These are phyloP conservation scores for Chelon labrosus DNA, from an alignment of 2,797 vertebrate species.

Conservation along the genomic window DNA sequence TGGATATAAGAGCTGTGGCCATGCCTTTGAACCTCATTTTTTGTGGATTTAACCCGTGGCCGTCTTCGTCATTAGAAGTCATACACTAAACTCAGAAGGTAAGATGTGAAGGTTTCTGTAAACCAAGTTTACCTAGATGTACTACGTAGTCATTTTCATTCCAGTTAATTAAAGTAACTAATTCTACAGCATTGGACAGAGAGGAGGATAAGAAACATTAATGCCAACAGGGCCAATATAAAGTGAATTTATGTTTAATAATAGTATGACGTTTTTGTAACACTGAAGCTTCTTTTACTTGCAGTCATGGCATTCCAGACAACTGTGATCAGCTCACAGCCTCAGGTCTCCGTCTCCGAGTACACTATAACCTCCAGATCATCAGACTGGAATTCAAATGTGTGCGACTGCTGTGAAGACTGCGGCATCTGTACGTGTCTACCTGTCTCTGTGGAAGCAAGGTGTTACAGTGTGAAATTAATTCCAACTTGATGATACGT, in stretches of 20 bases:
- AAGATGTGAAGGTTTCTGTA: conserved; percentile 13
- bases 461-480: background rate
- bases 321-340: conserved; percentile 80
- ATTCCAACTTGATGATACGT: background rate
- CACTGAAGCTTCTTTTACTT: conserved; percentile 5
- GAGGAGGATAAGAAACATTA: background rate
- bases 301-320: conserved; percentile 82
- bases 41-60: conserved; percentile 3
- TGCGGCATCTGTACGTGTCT: conserved; percentile 83
- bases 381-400: conserved; percentile 80
- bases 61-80: conserved; percentile 9
- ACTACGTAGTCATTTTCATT: background rate
- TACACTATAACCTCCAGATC: conserved; percentile 64
- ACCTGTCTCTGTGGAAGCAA: background rate
- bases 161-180: background rate
- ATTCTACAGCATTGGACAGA: background rate
- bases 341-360: conserved; percentile 76
- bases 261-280: background rate
- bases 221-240: background rate
- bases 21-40: conserved; percentile 17
- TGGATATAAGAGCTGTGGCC: conserved; percentile 67
- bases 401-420: conserved; percentile 86
- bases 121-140: background rate
- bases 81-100: conserved; percentile 35
- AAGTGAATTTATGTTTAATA: background rate